Evolutionary conservation across 2,888 invertebrate genomes (phyloP), one percentile per base, ranked within the genome.

Genomic region (Andrena dorsata): DNA sequence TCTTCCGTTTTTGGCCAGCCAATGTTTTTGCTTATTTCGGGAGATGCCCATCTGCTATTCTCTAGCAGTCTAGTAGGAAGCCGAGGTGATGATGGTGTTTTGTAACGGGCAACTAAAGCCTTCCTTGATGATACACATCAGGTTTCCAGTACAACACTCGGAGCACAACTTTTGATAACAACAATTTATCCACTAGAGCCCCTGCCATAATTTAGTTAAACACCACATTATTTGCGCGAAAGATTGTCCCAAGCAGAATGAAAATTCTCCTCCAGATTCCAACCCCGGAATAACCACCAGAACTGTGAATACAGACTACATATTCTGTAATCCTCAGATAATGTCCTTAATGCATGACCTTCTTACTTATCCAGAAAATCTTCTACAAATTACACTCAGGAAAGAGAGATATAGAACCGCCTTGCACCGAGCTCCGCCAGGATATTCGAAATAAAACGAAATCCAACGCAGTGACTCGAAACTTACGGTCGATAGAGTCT

Each of bases 391-490:
- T 51, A 4, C 23, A 5, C 1, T 8, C 16, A 20, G 26, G 32
- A 69, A 41, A 30, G 32, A 60, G 60, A 23, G 30, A n/a, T 7
- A 16, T 32, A n/a, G 13, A 69, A 63, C 8, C 47, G 28, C 10
- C 26, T 20, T 23, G 72, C 51, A 3, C 16, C 20, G 26, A 64
- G 10, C 20, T n/a, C 35, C n/a, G 53, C 16, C 28, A 32, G 23
- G 53, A 23, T 13, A 20, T 56, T 56, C 23, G 47, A 30, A 30
- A 30, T 64, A n/a, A 72, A 72, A 26, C 53, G 20, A 20, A 35
- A 51, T 53, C 64, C 51, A 53, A 51, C 64, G 32, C 51, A 10
- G 13, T 23, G 23, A 23, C 23, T 32, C 20, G n/a, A n/a, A 72
- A 73, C 35, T 65, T 32, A 41, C 20, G 53, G n/a, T 26, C 35